Base-by-base conservation (phyloP, 2,888 invertebrate species). In the Cephus runcator region DNA sequence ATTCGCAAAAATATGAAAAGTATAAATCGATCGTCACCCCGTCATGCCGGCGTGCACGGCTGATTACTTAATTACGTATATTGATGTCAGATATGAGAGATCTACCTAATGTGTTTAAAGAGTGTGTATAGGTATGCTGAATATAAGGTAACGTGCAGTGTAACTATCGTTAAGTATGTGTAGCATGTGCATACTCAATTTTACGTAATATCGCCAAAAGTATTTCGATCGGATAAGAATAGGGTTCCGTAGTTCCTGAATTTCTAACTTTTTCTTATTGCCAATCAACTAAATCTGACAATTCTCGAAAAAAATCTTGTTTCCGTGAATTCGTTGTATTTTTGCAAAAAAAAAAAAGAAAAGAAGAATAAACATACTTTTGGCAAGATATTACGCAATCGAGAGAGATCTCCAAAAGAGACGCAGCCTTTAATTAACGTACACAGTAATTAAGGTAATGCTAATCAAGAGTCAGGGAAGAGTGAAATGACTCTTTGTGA, bases 81-180 rank as follows among this genome's bases (percentile, higher is more conserved):
- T 82, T 81, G 79, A 81, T 85, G 82, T 84, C 84, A 84, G 73
- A 76, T 77, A 81, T 80, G 84, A 85, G 85, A 88, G 84, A 88
- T 85, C 85, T 86, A 88, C 81, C 85, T 84, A 81, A 86, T 86
- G 88, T 88, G 87, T 88, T 88, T 88, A 80, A 86, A 83, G 81
- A 74, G 78, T 81, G 36, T 73, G 71, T 31, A 71, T 71, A 56
- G 56, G 56, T 56, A 73, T 76, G 71, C 71, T 33, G 33, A 71
- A 71, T 23, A 31, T 56, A 56, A 23, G 56, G 56, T 56, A 69
- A 3, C 34, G 81, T 84, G 82, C 83, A 35, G 35, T 81, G 76
- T 83, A 79, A 81, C 80, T 77, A 79, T n/a, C 79, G 80, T 69
- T 77, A 78, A 75, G 73, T 80, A 77, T 77, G 73, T 76, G 77